These are phyloP conservation scores for Mycteria americana DNA, from an alignment of 2,797 vertebrate species.

Conservation along the genomic window DNA sequence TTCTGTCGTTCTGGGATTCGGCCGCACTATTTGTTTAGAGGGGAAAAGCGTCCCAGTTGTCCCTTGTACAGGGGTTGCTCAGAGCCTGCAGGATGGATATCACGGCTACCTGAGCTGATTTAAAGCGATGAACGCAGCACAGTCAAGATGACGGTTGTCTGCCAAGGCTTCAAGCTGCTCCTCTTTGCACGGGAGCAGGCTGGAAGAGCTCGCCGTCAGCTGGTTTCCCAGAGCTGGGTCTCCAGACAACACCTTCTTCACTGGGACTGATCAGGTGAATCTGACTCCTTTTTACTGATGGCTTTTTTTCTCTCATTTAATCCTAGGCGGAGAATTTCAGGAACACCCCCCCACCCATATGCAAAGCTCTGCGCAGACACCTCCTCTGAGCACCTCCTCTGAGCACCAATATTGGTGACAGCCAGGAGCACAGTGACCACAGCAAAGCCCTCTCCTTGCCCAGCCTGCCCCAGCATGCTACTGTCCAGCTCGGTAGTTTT, in stretches of 20 bases:
- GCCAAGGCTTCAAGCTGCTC: neutral
- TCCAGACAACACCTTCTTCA: neutral
- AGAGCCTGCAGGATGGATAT: rapidly evolving
- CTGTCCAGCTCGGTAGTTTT: too few species aligned
- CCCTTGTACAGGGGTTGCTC: neutral
- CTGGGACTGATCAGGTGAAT: neutral
- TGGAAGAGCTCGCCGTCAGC: neutral
- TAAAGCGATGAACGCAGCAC: neutral
- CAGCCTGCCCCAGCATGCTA: too few species aligned
- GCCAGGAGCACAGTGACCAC: neutral
- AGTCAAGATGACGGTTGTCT: too few species aligned
- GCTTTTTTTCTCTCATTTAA: neutral
- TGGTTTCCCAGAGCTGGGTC: neutral
- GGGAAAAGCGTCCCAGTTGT: too few species aligned
- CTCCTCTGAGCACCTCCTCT: neutral
- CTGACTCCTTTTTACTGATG: too few species aligned
- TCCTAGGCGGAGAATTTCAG: neutral
- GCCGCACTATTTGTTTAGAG: neutral
- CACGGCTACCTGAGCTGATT: too few species aligned
- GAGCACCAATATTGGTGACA: neutral
- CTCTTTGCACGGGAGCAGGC: neutral
- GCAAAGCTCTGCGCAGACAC: neutral
- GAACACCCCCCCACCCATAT: too few species aligned
- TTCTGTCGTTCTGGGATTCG: too few species aligned
- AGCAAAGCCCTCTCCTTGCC: neutral